phyloP scores from a whole-genome alignment of 2,113 vertebrate genomes.

The Laticauda colubrina region DNA sequence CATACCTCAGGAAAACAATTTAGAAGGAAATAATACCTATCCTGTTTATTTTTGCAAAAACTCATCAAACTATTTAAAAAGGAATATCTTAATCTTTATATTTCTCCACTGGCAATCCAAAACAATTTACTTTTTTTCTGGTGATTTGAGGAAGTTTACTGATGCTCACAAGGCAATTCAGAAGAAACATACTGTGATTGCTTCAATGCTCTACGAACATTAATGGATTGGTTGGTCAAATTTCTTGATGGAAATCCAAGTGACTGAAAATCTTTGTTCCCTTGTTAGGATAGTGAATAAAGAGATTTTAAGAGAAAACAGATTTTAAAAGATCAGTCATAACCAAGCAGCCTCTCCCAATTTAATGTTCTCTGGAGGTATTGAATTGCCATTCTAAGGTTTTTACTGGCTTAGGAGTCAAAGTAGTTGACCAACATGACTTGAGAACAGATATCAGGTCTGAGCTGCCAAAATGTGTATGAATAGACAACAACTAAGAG shows the following conservation, averaged over 20 bases:
- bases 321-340: neutral
- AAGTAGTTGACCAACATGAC: neutral
- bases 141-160: neutral
- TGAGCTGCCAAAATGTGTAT: neutral
- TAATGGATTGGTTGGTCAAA: neutral
- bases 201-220: neutral
- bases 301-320: neutral
- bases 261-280: neutral
- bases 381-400: neutral
- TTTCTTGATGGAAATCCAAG: neutral
- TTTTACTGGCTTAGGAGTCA: neutral
- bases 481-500: neutral
- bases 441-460: neutral
- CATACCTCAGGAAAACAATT: neutral
- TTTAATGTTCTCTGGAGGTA: neutral
- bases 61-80: neutral
- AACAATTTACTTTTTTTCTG: neutral
- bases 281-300: neutral
- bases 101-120: neutral
- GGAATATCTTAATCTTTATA: neutral
- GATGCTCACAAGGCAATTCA: neutral
- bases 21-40: neutral
- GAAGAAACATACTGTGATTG: neutral
- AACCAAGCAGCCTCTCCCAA: neutral
- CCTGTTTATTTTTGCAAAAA: neutral